phyloP scores from a whole-genome alignment of 2,888 invertebrate genomes.

The Erebia aethiops region DNA sequence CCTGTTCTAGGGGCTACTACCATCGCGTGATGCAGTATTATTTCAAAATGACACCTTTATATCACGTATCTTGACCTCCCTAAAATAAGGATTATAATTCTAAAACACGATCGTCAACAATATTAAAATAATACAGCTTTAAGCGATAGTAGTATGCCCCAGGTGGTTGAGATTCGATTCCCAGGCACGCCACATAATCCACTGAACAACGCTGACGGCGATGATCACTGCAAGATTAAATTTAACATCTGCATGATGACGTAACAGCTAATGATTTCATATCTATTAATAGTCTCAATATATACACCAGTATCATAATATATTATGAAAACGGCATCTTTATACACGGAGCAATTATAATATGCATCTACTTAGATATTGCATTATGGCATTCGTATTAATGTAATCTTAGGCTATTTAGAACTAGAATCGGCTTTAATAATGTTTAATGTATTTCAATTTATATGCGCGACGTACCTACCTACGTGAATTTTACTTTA shows the following conservation, averaged over 20 bases:
- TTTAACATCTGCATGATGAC: not conserved
- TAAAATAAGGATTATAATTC: no score
- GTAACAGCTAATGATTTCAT: slow-evolving; percentile 6
- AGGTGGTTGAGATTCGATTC: no score
- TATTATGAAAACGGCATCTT: slow-evolving; percentile 20
- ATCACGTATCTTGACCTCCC: no score
- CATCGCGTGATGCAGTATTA: no score
- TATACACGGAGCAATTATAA: slow-evolving; percentile 26
- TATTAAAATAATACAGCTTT: no score
- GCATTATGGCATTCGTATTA: slow-evolving; percentile 27
- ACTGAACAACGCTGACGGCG: no score
- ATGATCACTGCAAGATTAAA: no score
- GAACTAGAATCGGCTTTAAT: slow-evolving; percentile 17
- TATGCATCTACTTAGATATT: slow-evolving; percentile 20
- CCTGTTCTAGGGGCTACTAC: no score
- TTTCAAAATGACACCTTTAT: no score
- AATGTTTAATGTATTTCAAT: slow-evolving; percentile 15
- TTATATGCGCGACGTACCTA: not conserved
- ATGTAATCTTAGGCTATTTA: slow-evolving; percentile 21
- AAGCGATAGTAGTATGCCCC: no score
- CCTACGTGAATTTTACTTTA: not conserved
- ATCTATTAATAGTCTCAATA: slow-evolving; percentile 4
- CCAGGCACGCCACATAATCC: no score
- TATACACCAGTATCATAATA: slow-evolving; percentile 3
- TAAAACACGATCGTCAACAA: no score